Percentiles rank a stretch among this genome's conserved stretches.
phyloP scores from a whole-genome alignment of 2,797 vertebrate species.

The Coracias cyanogaster region DNA sequence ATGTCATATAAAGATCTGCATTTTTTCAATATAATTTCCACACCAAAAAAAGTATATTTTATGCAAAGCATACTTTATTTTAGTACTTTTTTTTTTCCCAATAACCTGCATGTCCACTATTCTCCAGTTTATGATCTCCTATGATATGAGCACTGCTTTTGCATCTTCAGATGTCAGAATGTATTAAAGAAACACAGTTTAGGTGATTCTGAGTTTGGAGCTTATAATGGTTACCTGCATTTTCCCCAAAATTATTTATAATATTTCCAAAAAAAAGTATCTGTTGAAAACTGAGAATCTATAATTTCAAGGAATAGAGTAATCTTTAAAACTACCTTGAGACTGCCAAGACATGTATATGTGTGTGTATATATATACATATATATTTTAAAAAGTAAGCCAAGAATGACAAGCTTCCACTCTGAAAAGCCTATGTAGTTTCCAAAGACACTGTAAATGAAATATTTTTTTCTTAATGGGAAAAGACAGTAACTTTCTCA shows the following conservation, averaged over 20 bases:
- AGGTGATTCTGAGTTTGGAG: background rate
- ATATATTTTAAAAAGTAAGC: too few relatives aligned
- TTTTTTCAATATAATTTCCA: background rate
- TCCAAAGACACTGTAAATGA: background rate
- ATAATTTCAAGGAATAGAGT: background rate
- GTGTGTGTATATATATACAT: fast-evolving
- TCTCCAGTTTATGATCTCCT: background rate
- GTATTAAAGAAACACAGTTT: background rate
- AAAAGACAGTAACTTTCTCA: background rate
- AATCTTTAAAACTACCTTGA: background rate
- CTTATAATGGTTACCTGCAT: background rate
- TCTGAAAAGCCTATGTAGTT: background rate
- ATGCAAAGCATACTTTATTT: background rate
- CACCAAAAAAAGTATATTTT: background rate
- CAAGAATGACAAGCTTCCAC: background rate
- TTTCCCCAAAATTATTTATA: background rate
- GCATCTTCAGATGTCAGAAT: background rate
- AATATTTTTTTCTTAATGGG: background rate
- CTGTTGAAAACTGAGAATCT: background rate
- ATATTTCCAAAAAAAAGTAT: background rate
- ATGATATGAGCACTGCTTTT: background rate
- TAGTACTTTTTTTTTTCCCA: background rate
- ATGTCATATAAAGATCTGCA: background rate
- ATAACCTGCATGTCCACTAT: background rate
- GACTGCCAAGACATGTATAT: background rate